Evolutionary conservation across 2,797 vertebrate genomes (phyloP).

Genomic region (Okamejei kenojei): DNA sequence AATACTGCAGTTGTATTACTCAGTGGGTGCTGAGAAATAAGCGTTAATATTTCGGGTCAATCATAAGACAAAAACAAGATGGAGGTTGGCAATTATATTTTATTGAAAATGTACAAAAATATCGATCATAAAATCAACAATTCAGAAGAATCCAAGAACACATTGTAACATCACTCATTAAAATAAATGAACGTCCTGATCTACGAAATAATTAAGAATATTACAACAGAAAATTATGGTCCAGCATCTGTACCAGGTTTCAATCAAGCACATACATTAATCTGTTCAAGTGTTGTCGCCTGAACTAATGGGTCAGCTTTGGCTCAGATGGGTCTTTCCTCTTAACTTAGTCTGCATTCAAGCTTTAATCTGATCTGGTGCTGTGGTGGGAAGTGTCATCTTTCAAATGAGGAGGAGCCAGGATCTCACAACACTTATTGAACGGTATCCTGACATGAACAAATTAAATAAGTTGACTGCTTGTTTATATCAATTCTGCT

Average conservation of each 20-base stretch:
- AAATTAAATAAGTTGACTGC: not conserved
- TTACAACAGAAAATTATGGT: not conserved
- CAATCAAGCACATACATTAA: not conserved
- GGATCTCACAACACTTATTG: not conserved
- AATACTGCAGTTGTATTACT: too few species aligned
- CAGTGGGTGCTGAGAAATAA: too few species aligned
- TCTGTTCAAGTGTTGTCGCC: not conserved
- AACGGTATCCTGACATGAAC: not conserved
- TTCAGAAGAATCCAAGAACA: not conserved
- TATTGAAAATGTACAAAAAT: slow-evolving; percentile 35
- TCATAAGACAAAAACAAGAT: too few species aligned
- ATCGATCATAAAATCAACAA: not conserved
- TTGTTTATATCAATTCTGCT: not conserved
- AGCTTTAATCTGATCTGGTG: not conserved
- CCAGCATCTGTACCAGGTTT: not conserved
- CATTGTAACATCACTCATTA: not conserved
- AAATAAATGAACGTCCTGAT: not conserved
- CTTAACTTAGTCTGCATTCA: not conserved
- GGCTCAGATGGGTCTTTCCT: not conserved
- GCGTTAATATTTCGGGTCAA: too few species aligned
- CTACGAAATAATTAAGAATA: not conserved
- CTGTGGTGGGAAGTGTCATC: not conserved
- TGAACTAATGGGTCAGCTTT: not conserved
- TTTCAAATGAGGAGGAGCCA: not conserved
- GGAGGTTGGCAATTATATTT: slow-evolving; percentile 10